Conservation (phyloP, 1,140 invertebrate genomes). For the Drosophila lacertosa region DNA sequence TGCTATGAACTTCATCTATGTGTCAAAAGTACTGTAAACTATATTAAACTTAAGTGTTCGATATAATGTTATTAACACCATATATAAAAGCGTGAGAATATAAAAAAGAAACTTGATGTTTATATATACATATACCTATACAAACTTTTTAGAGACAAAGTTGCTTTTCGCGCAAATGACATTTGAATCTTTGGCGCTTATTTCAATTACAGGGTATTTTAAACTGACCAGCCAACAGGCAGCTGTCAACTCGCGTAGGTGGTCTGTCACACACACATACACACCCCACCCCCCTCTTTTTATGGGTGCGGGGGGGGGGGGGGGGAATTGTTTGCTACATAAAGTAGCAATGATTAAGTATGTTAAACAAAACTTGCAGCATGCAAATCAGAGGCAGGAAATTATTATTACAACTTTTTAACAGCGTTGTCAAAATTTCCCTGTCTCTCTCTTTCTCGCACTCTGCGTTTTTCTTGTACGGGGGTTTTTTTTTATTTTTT, state of each 20-base stretch:
- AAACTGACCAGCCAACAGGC: not conserved
- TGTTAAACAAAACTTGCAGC: slow-evolving; percentile 46
- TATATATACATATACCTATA: too few relatives aligned
- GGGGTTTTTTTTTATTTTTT: slow-evolving; percentile 14
- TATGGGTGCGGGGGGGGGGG: not conserved
- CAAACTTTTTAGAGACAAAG: not conserved
- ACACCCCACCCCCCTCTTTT: not conserved
- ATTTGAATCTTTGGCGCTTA: too few relatives aligned
- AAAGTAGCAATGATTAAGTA: slow-evolving; percentile 40
- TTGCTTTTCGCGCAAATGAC: too few relatives aligned
- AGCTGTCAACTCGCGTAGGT: slow-evolving; percentile 15
- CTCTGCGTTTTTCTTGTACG: slow-evolving; percentile 21
- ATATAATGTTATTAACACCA: too few relatives aligned
- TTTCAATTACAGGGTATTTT: not conserved
- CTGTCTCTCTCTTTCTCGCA: not conserved
- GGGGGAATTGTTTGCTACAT: slow-evolving; percentile 6
- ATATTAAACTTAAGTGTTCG: too few relatives aligned
- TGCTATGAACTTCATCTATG: too few relatives aligned
- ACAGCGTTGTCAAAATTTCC: slow-evolving; percentile 39
- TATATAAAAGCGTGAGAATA: too few relatives aligned
- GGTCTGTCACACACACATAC: not conserved
- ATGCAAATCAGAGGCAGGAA: slow-evolving; percentile 78
- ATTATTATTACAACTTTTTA: slow-evolving; percentile 68
- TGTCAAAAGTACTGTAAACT: too few relatives aligned
- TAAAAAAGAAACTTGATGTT: too few relatives aligned